These are phyloP conservation scores for Thamnaconus septentrionalis DNA, from an alignment of 2,113 vertebrate species.

Conservation along the genomic window DNA sequence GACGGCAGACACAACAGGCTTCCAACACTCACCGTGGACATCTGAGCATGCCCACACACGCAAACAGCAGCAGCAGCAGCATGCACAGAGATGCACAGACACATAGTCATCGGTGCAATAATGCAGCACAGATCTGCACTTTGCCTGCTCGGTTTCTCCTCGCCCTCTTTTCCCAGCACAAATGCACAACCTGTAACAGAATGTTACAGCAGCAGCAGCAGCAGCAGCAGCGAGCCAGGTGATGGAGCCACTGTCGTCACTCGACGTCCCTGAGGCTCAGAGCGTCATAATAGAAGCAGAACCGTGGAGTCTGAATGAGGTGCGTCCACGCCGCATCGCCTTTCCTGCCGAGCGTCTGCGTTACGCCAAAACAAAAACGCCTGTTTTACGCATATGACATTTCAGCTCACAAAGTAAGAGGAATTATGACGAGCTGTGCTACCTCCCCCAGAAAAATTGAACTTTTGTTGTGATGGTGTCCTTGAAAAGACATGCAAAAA, in stretches of 20 bases:
- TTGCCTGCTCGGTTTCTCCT: background rate
- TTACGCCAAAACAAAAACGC: too few relatives aligned
- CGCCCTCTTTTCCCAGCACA: background rate
- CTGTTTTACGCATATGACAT: too few relatives aligned
- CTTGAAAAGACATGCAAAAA: background rate
- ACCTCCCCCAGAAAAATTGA: too few relatives aligned
- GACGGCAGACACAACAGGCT: slow-evolving; percentile 31
- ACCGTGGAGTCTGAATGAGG: slow-evolving; percentile 20
- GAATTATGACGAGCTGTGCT: too few relatives aligned
- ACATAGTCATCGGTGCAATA: background rate
- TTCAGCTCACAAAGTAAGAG: too few relatives aligned
- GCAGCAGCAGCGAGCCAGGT: slow-evolving; percentile 42
- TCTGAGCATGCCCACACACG: slow-evolving; percentile 12
- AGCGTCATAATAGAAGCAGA: slow-evolving; percentile 23
- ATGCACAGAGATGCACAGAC: slow-evolving; percentile 5
- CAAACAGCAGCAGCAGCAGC: background rate
- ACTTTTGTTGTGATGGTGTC: too few relatives aligned
- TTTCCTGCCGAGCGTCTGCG: background rate
- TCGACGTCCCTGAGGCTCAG: slow-evolving; percentile 38
- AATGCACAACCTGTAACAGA: slow-evolving; percentile 15
- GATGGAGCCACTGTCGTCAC: slow-evolving; percentile 44
- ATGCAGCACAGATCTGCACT: background rate
- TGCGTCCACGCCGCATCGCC: background rate
- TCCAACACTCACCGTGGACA: slow-evolving; percentile 24
- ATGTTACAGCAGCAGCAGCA: slow-evolving; percentile 23